Evolutionary conservation across 2,113 vertebrate species (phyloP).

Genomic region (Labeo catla): DNA sequence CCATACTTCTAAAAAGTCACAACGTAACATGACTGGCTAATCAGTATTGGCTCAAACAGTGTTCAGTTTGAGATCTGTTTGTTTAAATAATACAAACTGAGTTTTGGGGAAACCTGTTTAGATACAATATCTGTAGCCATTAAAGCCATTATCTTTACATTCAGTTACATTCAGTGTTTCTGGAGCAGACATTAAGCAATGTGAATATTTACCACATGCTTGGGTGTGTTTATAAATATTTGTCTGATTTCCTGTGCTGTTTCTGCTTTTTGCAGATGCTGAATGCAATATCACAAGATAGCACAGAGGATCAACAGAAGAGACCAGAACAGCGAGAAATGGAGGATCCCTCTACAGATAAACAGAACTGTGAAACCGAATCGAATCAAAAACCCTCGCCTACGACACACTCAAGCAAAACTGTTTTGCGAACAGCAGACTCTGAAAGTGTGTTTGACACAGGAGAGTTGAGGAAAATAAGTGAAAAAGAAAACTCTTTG

Average conservation of each 20-base stretch:
- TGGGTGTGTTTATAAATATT: neutral
- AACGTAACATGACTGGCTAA: neutral
- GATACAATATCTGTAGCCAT: neutral
- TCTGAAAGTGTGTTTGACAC: neutral
- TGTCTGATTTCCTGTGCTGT: slow-evolving; percentile 20
- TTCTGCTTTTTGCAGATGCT: slow-evolving; percentile 61
- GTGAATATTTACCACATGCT: too few species aligned
- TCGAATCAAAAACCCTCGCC: neutral
- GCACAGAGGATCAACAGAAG: slow-evolving; percentile 55
- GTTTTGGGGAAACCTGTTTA: neutral
- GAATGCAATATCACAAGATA: slow-evolving; percentile 57
- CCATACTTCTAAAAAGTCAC: neutral
- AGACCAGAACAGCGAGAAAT: slow-evolving; percentile 16
- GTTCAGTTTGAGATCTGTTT: neutral
- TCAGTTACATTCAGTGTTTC: neutral
- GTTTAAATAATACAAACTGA: neutral
- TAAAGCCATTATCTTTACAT: neutral
- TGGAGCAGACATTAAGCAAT: neutral
- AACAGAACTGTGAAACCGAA: neutral
- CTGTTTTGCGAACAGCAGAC: slow-evolving; percentile 6
- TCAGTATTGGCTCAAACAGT: neutral
- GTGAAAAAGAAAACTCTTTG: neutral
- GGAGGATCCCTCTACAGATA: neutral
- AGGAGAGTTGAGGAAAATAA: neutral
- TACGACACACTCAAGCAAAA: slow-evolving; percentile 2